A percentile compares a stretch with the other conserved stretches of the same genome.
phyloP scores from a whole-genome alignment of 2,888 invertebrate species.

The Xestia ashworthii region DNA sequence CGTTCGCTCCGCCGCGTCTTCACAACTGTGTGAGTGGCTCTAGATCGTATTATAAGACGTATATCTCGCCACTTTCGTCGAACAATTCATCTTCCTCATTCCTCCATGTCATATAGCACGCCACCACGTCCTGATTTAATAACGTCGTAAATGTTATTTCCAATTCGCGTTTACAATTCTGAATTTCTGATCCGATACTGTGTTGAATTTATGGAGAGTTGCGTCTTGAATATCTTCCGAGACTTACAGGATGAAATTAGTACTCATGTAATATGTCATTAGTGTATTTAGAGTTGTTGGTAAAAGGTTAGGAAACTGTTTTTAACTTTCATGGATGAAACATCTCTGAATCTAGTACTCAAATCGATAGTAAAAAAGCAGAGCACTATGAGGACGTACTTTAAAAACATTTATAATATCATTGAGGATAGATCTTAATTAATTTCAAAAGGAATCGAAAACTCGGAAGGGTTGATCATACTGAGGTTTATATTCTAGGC shows the following conservation, averaged over 20 bases:
- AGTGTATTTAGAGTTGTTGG: not conserved
- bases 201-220: constrained; percentile 26
- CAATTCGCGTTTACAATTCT: constrained; percentile 50
- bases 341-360: not conserved
- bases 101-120: constrained; percentile 43
- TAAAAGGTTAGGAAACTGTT: not conserved
- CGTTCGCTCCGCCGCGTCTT: constrained; percentile 24
- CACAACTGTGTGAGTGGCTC: constrained; percentile 17
- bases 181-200: constrained; percentile 18
- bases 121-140: constrained; percentile 49
- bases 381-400: not conserved
- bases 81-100: constrained; percentile 57
- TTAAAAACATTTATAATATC: not conserved
- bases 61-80: constrained; percentile 32
- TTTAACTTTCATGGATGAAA: not conserved
- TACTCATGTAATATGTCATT: not conserved
- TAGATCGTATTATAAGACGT: constrained; percentile 23
- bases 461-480: not conserved
- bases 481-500: not conserved
- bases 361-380: constrained; percentile 9
- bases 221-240: not conserved
- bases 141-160: constrained; percentile 55
- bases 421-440: not conserved
- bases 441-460: constrained; percentile 2
- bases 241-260: constrained; percentile 2